phyloP scores from a whole-genome alignment of 35 echinoderm and acorn worm genomes.

The Hemicentrotus pulcherrimus region DNA sequence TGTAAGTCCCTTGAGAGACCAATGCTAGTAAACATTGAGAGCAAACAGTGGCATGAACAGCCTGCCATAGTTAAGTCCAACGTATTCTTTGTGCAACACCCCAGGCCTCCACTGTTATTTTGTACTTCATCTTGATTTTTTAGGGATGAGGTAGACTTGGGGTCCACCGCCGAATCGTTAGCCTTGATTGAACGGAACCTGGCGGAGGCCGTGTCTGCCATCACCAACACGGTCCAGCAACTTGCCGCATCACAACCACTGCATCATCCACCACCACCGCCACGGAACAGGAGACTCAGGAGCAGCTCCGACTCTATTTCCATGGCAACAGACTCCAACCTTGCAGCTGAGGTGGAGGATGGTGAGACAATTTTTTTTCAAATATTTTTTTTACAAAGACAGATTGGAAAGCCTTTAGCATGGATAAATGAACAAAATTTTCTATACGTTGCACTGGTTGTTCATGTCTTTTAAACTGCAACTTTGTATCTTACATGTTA shows the following conservation, averaged over 20 bases:
- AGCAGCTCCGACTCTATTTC: constrained; percentile 14
- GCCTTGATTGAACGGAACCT: constrained; percentile 17
- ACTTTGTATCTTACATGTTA: too few species aligned
- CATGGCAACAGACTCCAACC: neutral
- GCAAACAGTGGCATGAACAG: too few species aligned
- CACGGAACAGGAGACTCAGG: constrained; percentile 13
- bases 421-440: too few species aligned
- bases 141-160: constrained; percentile 17
- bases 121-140: neutral
- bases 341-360: constrained; percentile 22
- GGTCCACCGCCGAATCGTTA: constrained; percentile 20
- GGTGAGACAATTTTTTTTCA: neutral
- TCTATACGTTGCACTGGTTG: too few species aligned
- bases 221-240: constrained; percentile 32
- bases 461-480: too few species aligned
- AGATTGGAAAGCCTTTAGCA: too few species aligned
- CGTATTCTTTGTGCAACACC: too few species aligned
- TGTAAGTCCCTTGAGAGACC: too few species aligned
- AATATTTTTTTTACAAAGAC: too few species aligned
- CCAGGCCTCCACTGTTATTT: too few species aligned
- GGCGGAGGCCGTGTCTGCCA: neutral
- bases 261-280: neutral
- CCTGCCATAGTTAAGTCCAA: too few species aligned
- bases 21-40: too few species aligned
- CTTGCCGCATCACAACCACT: neutral